These are phyloP conservation scores for Stramonita haemastoma DNA, from an alignment of 2,888 invertebrate species.

Conservation along the genomic window DNA sequence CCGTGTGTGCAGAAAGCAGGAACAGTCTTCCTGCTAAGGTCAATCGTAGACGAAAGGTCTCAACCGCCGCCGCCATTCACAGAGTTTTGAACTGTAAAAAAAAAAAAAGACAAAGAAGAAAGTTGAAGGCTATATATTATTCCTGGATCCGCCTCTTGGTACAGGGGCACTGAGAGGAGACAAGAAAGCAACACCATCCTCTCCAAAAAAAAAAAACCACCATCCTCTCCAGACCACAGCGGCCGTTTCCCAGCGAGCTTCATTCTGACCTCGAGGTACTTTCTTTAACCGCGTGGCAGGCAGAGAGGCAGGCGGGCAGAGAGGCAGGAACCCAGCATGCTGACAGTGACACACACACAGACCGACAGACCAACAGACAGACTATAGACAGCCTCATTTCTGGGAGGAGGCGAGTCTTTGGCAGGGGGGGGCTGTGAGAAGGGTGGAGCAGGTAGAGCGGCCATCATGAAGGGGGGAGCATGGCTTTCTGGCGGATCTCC, in stretches of 20 bases:
- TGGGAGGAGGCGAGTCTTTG: conserved; percentile 50
- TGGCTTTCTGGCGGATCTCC: conserved; percentile 52
- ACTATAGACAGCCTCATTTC: conserved; percentile 38
- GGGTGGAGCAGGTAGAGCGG: conserved; percentile 41
- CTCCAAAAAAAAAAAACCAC: no score
- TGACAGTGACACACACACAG: not conserved
- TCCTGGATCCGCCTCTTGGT: not conserved
- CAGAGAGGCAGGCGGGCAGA: not conserved
- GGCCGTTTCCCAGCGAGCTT: no score
- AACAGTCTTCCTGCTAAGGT: not conserved
- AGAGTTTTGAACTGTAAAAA: not conserved
- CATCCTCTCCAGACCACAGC: no score
- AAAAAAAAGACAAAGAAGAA: not conserved
- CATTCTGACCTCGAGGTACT: no score
- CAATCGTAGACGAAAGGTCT: not conserved
- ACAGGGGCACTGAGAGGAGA: not conserved
- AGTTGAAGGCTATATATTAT: not conserved
- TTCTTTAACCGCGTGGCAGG: not conserved
- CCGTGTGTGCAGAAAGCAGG: not conserved
- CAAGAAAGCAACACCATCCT: no score
- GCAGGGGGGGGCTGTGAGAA: conserved; percentile 47
- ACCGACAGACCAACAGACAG: no score
- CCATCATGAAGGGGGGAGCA: conserved; percentile 30
- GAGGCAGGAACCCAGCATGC: not conserved
- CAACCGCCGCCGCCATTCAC: not conserved